Percentiles rank a stretch among this genome's conserved stretches.
These are phyloP conservation scores for Onthophagus sagittarius DNA, from an alignment of 2,888 invertebrate species.

Conservation along the genomic window DNA sequence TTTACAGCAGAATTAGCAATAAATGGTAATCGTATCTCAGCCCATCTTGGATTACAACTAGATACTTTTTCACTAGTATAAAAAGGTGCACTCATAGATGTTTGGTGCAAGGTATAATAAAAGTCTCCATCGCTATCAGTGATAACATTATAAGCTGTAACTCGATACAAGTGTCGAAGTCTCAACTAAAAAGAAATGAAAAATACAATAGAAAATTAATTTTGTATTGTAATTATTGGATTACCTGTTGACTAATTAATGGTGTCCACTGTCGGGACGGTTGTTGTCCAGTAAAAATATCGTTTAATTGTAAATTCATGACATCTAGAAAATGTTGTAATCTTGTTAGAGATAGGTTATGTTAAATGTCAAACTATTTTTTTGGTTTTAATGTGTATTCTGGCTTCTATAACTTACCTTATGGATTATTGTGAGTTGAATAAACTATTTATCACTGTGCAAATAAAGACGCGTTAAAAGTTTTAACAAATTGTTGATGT, in stretches of 20 bases:
- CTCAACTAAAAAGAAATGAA: constrained; percentile 57
- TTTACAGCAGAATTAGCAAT: constrained; percentile 38
- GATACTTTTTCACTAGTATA: constrained; percentile 76
- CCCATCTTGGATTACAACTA: constrained; percentile 75
- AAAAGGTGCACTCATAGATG: constrained; percentile 77
- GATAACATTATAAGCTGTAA: constrained; percentile 62
- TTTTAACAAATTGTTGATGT: no score
- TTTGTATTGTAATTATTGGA: background rate
- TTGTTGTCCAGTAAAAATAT: constrained; percentile 58
- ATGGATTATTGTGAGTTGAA: no score
- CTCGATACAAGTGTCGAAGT: constrained; percentile 73
- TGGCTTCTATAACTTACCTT: no score
- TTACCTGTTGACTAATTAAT: constrained; percentile 77
- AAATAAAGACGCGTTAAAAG: no score
- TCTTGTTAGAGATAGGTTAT: constrained; percentile 20
- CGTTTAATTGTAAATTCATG: constrained; percentile 43
- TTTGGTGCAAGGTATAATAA: constrained; percentile 77
- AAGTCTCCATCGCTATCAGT: constrained; percentile 54
- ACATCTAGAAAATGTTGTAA: constrained; percentile 32
- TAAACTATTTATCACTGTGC: no score
- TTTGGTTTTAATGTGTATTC: no score
- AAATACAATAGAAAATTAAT: constrained; percentile 12
- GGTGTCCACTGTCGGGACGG: constrained; percentile 78
- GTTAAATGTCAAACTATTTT: constrained; percentile 20
- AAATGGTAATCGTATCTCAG: constrained; percentile 68